Evolutionary conservation across 2,888 invertebrate species (phyloP), one percentile per base, ranked within the genome.

Genomic region (Callyntrura sp.): DNA sequence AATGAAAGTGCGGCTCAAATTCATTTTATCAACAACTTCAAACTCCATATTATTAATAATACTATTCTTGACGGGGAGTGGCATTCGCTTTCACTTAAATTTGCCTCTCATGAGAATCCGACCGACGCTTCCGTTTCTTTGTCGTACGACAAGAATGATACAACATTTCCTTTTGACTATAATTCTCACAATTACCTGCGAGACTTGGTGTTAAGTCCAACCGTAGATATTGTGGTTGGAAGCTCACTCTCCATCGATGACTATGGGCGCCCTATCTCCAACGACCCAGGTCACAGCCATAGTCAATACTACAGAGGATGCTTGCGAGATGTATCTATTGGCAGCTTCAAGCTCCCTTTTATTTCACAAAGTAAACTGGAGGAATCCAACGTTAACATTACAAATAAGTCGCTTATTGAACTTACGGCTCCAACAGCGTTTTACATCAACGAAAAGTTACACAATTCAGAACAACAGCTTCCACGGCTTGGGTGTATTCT

Each of bases 291-390:
- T 14, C 85, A 88, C 20, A 73, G 84, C 0, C 90, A 92, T 65
- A 85, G 87, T 35, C 86, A 90, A 48, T 92, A 91, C 87, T 96
- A 95, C 93, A 96, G 98, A 95, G 99, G 98, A 6, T 99, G 98
- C 94, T 95, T 99, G 93, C 97, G 97, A 43, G 98, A 98, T 94
- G 97, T 98, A 78, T 96, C 98, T 94, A 96, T 99, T 88, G 98
- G 98, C 81, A 96, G 96, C 81, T 95, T 97, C 92, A 95, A 98
- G 90, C 95, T 99, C 92, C 98, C 98, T 4, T 98, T 97, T 95
- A 98, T 97, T 95, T 96, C 96, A 35, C 96, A 96, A 94, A 95
- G 96, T 91, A 96, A 97, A 94, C 96, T 98, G 92, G 82, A 90
- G 5, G 93, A 93, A 81, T 92, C 93, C 82, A 93, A 93, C 65